Conservation (phyloP, 2,888 invertebrate genomes). For the Scrobipalpa costella region DNA sequence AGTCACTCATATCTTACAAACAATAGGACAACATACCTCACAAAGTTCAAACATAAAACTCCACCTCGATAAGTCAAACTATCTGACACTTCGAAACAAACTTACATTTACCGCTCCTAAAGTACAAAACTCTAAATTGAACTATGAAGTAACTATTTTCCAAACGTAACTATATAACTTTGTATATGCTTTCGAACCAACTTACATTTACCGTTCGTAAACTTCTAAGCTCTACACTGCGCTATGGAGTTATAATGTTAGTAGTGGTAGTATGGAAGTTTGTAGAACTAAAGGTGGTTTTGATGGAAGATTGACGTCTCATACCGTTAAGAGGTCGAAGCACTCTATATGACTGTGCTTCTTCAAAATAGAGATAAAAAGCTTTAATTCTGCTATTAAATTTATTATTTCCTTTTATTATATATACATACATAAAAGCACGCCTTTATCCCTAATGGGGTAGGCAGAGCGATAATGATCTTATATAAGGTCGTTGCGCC, state of each 20-base stretch:
- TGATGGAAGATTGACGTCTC: slow-evolving; percentile 69
- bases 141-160: slow-evolving; percentile 44
- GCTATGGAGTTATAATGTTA: slow-evolving; percentile 44
- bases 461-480: too few relatives aligned
- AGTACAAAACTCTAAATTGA: slow-evolving; percentile 42
- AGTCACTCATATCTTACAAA: background rate
- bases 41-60: slow-evolving; percentile 14
- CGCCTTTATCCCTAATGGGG: too few relatives aligned
- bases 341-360: slow-evolving; percentile 45
- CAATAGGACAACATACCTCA: slow-evolving; percentile 1
- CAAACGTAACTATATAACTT: slow-evolving; percentile 43
- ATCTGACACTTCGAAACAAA: slow-evolving; percentile 51
- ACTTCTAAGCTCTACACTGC: slow-evolving; percentile 42
- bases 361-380: slow-evolving; percentile 33
- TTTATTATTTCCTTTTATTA: background rate
- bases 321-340: slow-evolving; percentile 65
- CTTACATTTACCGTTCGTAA: slow-evolving; percentile 29
- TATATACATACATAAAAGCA: too few relatives aligned
- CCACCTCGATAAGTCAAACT: slow-evolving; percentile 54
- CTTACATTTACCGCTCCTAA: slow-evolving; percentile 29
- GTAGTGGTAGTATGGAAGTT: slow-evolving; percentile 44
- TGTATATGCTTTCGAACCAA: slow-evolving; percentile 39
- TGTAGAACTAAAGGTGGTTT: slow-evolving; percentile 46
- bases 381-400: slow-evolving; percentile 1
- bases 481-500: too few relatives aligned